Percentiles rank a stretch among this genome's conserved stretches.
Evolutionary conservation across 2,113 vertebrate genomes (phyloP).

Genomic region (Anarrhichthys ocellatus): DNA sequence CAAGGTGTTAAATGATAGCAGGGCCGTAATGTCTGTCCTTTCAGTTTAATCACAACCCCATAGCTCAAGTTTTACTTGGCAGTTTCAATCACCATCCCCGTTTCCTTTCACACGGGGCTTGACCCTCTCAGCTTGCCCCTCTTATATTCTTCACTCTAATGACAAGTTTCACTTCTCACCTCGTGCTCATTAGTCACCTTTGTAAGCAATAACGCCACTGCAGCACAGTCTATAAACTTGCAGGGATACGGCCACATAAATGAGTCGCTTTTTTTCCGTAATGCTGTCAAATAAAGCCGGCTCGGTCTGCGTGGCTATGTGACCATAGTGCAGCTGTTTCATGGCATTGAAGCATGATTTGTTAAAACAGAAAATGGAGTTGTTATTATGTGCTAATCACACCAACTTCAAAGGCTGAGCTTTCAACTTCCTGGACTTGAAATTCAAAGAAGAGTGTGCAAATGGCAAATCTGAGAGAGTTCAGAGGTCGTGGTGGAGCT

Average conservation of each 20-base stretch:
- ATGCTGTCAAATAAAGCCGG: constrained; percentile 43
- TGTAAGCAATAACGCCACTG: constrained; percentile 59
- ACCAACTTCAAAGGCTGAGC: constrained; percentile 70
- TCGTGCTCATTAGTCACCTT: constrained; percentile 75
- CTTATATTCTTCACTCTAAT: constrained; percentile 64
- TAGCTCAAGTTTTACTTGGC: constrained; percentile 67
- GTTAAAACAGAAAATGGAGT: constrained; percentile 54
- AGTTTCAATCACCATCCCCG: constrained; percentile 67
- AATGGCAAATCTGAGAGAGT: constrained; percentile 56
- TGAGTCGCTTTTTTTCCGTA: constrained; percentile 17
- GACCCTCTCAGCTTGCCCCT: constrained; percentile 63
- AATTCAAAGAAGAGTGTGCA: constrained; percentile 60
- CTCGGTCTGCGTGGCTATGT: constrained; percentile 6
- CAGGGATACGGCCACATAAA: constrained; percentile 46
- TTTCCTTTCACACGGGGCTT: constrained; percentile 60
- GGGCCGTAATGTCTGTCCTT: constrained; percentile 67
- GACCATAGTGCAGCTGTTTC: constrained; percentile 42
- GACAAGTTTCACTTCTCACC: constrained; percentile 77
- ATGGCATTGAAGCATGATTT: constrained; percentile 50
- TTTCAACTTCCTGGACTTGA: constrained; percentile 69
- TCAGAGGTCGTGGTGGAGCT: constrained; percentile 67
- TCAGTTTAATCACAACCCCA: constrained; percentile 72
- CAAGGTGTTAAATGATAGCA: constrained; percentile 72
- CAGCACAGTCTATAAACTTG: constrained; percentile 55
- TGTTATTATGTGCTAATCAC: constrained; percentile 68